Evolutionary conservation across 2,888 invertebrate genomes (phyloP).

Genomic region (Mythimna pallens): DNA sequence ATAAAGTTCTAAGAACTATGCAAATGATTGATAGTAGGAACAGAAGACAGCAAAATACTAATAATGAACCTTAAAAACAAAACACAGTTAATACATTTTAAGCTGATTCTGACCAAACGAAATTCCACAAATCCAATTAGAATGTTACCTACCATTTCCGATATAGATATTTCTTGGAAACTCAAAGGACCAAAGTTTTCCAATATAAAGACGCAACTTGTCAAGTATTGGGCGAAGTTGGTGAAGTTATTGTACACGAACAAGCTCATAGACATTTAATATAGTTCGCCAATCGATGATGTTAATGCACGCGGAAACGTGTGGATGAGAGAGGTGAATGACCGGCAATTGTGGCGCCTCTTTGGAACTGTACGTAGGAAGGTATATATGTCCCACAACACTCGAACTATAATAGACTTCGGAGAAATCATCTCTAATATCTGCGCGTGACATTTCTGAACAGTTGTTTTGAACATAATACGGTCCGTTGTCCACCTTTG

Average conservation of each 20-base stretch:
- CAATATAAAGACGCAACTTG: slow-evolving; percentile 35
- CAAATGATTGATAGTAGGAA: neutral
- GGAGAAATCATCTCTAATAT: slow-evolving; percentile 52
- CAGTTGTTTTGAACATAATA: slow-evolving; percentile 4
- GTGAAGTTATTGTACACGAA: slow-evolving; percentile 3
- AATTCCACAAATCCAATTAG: slow-evolving; percentile 25
- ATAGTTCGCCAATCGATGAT: slow-evolving; percentile 54
- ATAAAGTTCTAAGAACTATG: neutral
- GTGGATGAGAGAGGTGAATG: slow-evolving; percentile 52
- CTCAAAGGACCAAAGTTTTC: slow-evolving; percentile 46
- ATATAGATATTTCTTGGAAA: slow-evolving; percentile 18
- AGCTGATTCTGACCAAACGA: slow-evolving; percentile 8
- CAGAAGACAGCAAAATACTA: neutral
- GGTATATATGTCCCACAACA: slow-evolving; percentile 56
- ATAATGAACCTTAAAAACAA: neutral
- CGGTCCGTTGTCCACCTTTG: slow-evolving; percentile 7
- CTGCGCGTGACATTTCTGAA: slow-evolving; percentile 39
- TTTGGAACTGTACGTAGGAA: slow-evolving; percentile 39
- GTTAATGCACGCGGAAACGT: slow-evolving; percentile 60
- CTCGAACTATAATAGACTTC: slow-evolving; percentile 55
- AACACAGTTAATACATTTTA: slow-evolving; percentile 2
- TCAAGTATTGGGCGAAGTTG: slow-evolving; percentile 18
- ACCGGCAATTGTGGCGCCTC: slow-evolving; percentile 57
- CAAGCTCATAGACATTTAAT: slow-evolving; percentile 30
- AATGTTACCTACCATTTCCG: slow-evolving; percentile 31